These are phyloP conservation scores for Craterocephalus amniculus DNA, from an alignment of 2,797 vertebrate species.

Conservation along the genomic window DNA sequence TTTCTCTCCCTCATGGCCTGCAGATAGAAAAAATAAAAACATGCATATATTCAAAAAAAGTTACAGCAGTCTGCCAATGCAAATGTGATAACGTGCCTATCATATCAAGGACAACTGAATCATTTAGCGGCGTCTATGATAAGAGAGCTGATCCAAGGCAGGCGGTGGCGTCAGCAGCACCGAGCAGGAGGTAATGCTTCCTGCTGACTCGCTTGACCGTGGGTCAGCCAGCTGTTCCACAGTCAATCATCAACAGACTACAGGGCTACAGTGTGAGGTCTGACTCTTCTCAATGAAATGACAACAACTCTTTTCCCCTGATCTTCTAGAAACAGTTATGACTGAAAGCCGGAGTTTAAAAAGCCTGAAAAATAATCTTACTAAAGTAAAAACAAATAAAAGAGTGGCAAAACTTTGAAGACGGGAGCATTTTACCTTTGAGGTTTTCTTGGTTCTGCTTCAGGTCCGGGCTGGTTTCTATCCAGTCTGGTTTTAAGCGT, in stretches of 20 bases:
- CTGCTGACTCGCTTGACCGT: slow-evolving; percentile 69
- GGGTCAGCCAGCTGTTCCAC: slow-evolving; percentile 81
- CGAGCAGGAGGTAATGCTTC: slow-evolving; percentile 63
- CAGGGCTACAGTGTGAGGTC: slow-evolving; percentile 20
- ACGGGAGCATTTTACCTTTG: slow-evolving; percentile 65
- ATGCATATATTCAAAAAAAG: slow-evolving; percentile 40
- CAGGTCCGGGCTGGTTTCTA: slow-evolving; percentile 80
- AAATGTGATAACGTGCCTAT: slow-evolving; percentile 67
- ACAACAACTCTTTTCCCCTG: slow-evolving; percentile 4
- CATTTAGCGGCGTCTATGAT: slow-evolving; percentile 70
- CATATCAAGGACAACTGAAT: slow-evolving; percentile 60
- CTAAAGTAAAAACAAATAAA: not conserved
- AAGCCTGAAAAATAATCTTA: not conserved
- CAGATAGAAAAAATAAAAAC: slow-evolving; percentile 55
- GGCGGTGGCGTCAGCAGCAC: slow-evolving; percentile 60
- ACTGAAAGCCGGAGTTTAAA: not conserved
- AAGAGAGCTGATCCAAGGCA: slow-evolving; percentile 60
- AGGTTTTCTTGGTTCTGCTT: slow-evolving; percentile 79
- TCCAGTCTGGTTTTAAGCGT: slow-evolving; percentile 81
- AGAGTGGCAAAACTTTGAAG: not conserved
- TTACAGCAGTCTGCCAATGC: slow-evolving; percentile 63
- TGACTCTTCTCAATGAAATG: slow-evolving; percentile 22
- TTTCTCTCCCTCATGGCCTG: slow-evolving; percentile 76
- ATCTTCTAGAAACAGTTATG: slow-evolving; percentile 15
- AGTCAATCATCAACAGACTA: slow-evolving; percentile 82